Evolutionary conservation across 2,113 vertebrate species (phyloP).

Genomic region (Mesembrinibis cayennensis): DNA sequence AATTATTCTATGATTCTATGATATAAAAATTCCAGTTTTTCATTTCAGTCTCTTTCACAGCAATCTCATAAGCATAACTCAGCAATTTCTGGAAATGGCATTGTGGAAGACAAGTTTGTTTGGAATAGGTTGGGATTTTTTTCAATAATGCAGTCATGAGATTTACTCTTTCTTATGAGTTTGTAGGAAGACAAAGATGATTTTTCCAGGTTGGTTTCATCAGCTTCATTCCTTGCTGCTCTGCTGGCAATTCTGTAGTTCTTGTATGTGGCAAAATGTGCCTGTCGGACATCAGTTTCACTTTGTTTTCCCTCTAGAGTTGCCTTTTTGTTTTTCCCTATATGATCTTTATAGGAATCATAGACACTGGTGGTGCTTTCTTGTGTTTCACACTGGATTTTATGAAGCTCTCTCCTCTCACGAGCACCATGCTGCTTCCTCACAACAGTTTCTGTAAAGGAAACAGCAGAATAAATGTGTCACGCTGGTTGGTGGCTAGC

Average conservation of each 20-base stretch:
- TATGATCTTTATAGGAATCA: not conserved
- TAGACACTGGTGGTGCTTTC: not conserved
- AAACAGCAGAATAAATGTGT: not conserved
- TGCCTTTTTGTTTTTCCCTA: not conserved
- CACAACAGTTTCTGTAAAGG: not conserved
- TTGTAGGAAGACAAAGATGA: conserved; percentile 11
- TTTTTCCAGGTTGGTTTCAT: not conserved
- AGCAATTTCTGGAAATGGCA: not conserved
- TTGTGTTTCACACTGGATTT: conserved; percentile 55
- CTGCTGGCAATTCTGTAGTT: not conserved
- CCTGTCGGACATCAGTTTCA: not conserved
- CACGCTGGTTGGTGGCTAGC: not conserved
- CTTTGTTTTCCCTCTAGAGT: not conserved
- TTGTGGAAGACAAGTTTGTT: not conserved
- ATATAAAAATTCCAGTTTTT: not conserved
- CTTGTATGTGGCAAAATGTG: not conserved
- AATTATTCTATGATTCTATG: too few relatives aligned
- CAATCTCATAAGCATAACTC: not conserved
- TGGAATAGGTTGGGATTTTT: not conserved
- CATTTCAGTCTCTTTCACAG: not conserved
- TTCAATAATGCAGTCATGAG: conserved; percentile 27
- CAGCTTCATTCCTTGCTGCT: not conserved
- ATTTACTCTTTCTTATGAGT: conserved; percentile 68
- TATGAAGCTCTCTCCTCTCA: conserved; percentile 65
- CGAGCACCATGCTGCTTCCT: conserved; percentile 36